Percentiles rank a stretch among this genome's conserved stretches.
Conservation (phyloP, 1,140 invertebrate genomes). For the Protaetia brevitarsis region DNA sequence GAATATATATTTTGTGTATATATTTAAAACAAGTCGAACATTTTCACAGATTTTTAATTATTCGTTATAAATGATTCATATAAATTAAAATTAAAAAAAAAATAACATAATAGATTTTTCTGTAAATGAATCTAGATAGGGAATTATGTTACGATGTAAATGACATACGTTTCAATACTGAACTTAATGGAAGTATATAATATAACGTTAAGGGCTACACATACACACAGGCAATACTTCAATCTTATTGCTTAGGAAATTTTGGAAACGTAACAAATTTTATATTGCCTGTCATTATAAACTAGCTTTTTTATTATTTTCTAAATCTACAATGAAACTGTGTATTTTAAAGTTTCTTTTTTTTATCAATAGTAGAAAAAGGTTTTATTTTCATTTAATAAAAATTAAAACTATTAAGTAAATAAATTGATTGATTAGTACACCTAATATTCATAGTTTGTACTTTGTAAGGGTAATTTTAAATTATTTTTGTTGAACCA, state of each 20-base stretch:
- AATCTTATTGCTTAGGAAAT: background rate
- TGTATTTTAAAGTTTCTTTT: background rate
- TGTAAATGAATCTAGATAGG: conserved; percentile 26
- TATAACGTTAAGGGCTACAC: background rate
- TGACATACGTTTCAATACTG: conserved; percentile 13
- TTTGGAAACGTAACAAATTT: conserved; percentile 2
- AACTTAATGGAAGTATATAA: conserved; percentile 13
- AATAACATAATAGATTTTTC: conserved; percentile 27
- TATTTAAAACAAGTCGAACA: conserved; percentile 17
- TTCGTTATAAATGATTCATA: conserved; percentile 14
- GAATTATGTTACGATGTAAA: conserved; percentile 8
- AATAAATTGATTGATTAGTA: too few relatives aligned
- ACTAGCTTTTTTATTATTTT: too few relatives aligned
- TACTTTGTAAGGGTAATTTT: too few relatives aligned
- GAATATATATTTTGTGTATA: conserved; percentile 5
- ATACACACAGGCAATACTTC: background rate
- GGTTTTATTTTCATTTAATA: too few relatives aligned
- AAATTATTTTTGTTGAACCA: too few relatives aligned
- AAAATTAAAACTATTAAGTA: too few relatives aligned
- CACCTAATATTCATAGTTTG: too few relatives aligned
- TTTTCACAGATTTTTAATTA: conserved; percentile 17
- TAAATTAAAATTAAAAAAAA: conserved; percentile 20
- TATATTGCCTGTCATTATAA: background rate
- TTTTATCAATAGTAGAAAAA: too few relatives aligned
- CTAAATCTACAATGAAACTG: background rate